Evolutionary conservation across 1,140 invertebrate genomes (phyloP), one percentile per base, ranked within the genome.

Genomic region (Ooceraea biroi): DNA sequence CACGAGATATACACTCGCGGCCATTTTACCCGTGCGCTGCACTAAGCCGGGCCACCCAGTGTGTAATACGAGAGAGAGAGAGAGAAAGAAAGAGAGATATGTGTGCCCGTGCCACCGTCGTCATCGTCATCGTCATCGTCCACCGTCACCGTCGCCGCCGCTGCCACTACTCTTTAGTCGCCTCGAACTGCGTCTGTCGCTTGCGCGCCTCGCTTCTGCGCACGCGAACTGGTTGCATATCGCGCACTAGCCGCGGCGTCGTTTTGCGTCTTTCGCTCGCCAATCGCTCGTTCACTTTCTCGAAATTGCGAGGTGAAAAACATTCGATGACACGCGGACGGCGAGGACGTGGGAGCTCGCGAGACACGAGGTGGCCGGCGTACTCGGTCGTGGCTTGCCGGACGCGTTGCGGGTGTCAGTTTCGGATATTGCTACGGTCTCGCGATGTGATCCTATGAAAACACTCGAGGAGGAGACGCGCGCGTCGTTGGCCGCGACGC

Each of bases 11-110:
- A 74, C 30, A 84, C 52, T 78, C 82, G 88, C 88, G 82, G 88
- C 88, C 88, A 90, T 90, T 90, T 90, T 90, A 89, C 87, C 71
- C 89, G 88, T 78, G 88, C 76, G 63, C 74, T 83, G 80, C 85
- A 85, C 85, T 82, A 84, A 85, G 61, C 76, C 88, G 85, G 88
- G 85, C 85, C 85, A 90, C 88, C 88, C 88, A 87, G 85, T 87
- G 82, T 85, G 86, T 88, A 76, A 80, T 48, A 50, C 69, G 66
- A 77, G 77, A 82, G 77, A 88, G 36, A 36, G 36, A 36, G 36
- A 7, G 36, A 36, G 36, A 36, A 7, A 36, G 36, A 36, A 36
- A 36, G 7, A 36, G 19, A 41, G 14, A 30, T 72, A 14, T 68
- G 36, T 55, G 72, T 50, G 73, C 57, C 22, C 74, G 30, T 48